phyloP scores from a whole-genome alignment of 2,113 vertebrate genomes.

The Syrrhaptes paradoxus region DNA sequence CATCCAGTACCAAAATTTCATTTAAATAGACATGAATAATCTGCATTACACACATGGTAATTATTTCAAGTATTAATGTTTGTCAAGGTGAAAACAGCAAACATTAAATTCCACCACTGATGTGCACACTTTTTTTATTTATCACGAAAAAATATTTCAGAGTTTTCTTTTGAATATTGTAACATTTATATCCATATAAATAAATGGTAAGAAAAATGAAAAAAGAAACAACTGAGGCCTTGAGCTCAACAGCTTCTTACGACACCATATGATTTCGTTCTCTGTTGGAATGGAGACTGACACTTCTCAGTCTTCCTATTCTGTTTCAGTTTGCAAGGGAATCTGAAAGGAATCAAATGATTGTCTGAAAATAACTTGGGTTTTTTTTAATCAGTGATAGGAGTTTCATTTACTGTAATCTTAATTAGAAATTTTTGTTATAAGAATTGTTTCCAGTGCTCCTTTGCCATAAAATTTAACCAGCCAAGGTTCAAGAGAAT shows the following conservation, averaged over 20 bases:
- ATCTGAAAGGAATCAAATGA: background rate
- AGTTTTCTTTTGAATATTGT: constrained; percentile 27
- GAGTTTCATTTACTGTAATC: background rate
- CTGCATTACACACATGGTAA: background rate
- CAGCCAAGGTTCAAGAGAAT: background rate
- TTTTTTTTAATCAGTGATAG: background rate
- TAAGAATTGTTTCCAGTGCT: background rate
- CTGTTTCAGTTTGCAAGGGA: constrained; percentile 15
- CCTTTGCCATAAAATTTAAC: background rate
- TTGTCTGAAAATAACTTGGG: background rate
- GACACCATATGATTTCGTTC: background rate
- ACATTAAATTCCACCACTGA: background rate
- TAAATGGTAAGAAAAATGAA: constrained; percentile 53
- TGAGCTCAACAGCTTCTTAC: background rate
- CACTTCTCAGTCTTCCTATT: background rate
- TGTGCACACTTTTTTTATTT: background rate
- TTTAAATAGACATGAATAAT: background rate
- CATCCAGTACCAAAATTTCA: background rate
- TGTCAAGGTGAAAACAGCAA: background rate
- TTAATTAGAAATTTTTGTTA: background rate
- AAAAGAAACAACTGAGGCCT: constrained; percentile 43
- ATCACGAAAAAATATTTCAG: background rate
- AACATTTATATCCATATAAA: constrained; percentile 16
- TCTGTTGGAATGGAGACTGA: background rate
- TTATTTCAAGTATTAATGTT: background rate